phyloP scores from a whole-genome alignment of 2,888 invertebrate species.

The Dichetophora obliterata region DNA sequence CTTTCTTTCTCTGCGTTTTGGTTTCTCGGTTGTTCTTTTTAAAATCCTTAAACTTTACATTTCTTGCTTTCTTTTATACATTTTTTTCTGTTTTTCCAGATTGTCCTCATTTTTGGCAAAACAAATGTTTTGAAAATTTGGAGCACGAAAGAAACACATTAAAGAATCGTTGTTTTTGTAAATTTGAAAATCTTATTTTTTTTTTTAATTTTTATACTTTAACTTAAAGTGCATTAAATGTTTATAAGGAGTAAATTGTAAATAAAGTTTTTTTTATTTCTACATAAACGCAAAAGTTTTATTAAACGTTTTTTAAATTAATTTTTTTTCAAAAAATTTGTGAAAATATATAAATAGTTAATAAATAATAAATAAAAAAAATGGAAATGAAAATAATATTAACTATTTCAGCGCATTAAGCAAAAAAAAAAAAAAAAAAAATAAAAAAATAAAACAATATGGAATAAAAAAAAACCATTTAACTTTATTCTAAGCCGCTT shows the following conservation, averaged over 20 bases:
- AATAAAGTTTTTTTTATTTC: too few species aligned
- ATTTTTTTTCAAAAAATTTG: background rate
- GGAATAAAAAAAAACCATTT: slow-evolving; percentile 16
- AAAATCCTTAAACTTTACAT: too few species aligned
- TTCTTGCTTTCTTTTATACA: too few species aligned
- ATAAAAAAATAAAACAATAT: background rate
- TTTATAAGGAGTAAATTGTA: background rate
- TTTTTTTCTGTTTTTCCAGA: slow-evolving; percentile 12
- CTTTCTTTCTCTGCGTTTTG: background rate
- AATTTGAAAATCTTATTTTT: background rate
- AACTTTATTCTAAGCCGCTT: slow-evolving; percentile 7
- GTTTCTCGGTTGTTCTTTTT: slow-evolving; percentile 32
- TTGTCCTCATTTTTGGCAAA: slow-evolving; percentile 12
- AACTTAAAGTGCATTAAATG: background rate
- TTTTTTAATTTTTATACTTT: background rate
- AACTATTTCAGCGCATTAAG: background rate
- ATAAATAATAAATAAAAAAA: background rate
- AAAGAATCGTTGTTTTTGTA: too few species aligned
- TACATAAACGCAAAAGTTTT: too few species aligned
- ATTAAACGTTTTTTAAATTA: background rate
- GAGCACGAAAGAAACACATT: background rate
- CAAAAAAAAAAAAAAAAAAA: slow-evolving; percentile 3
- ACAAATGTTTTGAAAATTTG: slow-evolving; percentile 14
- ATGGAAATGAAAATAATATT: slow-evolving; percentile 16
- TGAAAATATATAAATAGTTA: slow-evolving; percentile 30